Evolutionary conservation across 2,113 vertebrate genomes (phyloP).

Genomic region (Dromas ardeola): DNA sequence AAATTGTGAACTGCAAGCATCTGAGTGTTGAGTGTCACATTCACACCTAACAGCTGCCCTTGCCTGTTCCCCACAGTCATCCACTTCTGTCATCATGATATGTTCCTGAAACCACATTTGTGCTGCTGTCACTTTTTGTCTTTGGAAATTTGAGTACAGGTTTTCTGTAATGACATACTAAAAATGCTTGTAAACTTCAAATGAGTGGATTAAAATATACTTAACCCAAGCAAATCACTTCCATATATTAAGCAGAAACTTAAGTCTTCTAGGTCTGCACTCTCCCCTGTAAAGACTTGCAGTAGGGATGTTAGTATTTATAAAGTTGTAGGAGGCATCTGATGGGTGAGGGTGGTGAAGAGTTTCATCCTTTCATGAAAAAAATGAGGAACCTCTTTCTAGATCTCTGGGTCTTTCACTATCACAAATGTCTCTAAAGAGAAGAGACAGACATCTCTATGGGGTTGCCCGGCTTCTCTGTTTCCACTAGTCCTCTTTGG

Average conservation of each 20-base stretch:
- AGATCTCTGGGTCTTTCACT: background rate
- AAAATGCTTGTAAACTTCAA: conserved; percentile 4
- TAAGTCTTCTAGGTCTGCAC: background rate
- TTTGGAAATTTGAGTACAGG: background rate
- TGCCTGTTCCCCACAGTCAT: conserved; percentile 41
- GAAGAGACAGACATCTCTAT: background rate
- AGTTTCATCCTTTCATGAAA: background rate
- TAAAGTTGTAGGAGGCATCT: background rate
- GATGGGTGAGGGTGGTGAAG: background rate
- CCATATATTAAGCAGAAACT: background rate
- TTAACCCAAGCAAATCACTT: background rate
- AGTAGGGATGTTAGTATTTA: background rate
- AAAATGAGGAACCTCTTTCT: background rate
- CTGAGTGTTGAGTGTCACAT: conserved; percentile 59
- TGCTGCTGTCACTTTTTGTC: conserved; percentile 20
- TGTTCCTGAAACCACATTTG: background rate
- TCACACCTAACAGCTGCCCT: conserved; percentile 45
- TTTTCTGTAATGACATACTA: background rate
- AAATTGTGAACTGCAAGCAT: conserved; percentile 63
- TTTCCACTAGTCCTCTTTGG: background rate
- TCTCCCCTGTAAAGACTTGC: background rate
- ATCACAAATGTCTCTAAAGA: background rate
- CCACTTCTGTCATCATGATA: conserved; percentile 17
- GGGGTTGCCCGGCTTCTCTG: background rate
- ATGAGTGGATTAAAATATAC: background rate